Evolutionary conservation across 2,888 invertebrate genomes (phyloP).

Genomic region (Brenthis ino): DNA sequence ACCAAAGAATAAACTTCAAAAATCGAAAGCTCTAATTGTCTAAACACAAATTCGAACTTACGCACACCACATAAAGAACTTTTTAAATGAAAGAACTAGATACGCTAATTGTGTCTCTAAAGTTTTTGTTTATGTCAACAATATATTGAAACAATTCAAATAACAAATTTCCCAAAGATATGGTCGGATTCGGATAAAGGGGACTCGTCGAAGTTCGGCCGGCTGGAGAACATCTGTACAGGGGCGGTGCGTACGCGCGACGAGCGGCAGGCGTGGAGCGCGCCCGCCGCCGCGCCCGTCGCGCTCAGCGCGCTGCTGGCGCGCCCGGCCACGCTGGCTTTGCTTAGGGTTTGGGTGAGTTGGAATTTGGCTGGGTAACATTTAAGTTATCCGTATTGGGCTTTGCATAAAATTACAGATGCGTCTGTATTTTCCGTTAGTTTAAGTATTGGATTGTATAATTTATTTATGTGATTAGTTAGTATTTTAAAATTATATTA

Average conservation of each 20-base stretch:
- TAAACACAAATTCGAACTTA: too few species aligned
- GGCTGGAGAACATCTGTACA: constrained; percentile 85
- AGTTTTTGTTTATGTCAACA: too few species aligned
- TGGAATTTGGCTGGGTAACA: too few species aligned
- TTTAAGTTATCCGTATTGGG: too few species aligned
- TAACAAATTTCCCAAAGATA: constrained; percentile 69
- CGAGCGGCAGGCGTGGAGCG: constrained; percentile 89
- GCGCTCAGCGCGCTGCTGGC: constrained; percentile 83
- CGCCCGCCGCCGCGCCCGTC: constrained; percentile 83
- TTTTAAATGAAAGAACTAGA: too few species aligned
- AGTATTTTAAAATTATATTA: too few species aligned
- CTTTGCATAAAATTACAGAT: not conserved
- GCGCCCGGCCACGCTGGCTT: constrained; percentile 78
- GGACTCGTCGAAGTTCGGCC: constrained; percentile 78
- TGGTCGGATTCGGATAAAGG: constrained; percentile 84
- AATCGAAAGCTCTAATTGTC: too few species aligned
- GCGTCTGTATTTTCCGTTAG: not conserved
- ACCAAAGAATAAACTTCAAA: too few species aligned
- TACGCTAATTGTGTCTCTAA: too few species aligned
- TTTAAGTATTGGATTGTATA: not conserved
- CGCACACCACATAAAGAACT: too few species aligned
- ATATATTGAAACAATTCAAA: too few species aligned
- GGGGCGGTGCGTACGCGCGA: constrained; percentile 88
- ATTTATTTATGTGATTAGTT: too few species aligned
- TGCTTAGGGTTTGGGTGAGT: constrained; percentile 87